Conservation (phyloP, 2,797 vertebrate genomes). For the Rallus crepitans region DNA sequence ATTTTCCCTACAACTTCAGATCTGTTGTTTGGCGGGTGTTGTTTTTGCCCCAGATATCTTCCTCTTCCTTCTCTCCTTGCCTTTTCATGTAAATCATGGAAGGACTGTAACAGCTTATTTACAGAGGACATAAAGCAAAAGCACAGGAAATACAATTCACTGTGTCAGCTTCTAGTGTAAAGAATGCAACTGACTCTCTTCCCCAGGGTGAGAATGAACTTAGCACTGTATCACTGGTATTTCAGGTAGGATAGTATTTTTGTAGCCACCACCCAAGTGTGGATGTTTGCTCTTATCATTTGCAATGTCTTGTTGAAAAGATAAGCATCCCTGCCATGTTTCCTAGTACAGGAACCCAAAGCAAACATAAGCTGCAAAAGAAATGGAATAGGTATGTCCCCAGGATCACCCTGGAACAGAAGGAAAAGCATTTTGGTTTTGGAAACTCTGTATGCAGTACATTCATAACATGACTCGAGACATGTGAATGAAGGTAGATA, state of each 20-base stretch:
- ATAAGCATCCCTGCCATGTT: not conserved
- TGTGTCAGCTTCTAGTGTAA: not conserved
- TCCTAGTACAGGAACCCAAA: not conserved
- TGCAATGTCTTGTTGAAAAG: not conserved
- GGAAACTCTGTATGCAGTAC: not conserved
- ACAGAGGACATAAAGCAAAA: not conserved
- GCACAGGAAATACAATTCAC: not conserved
- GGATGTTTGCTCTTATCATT: not conserved
- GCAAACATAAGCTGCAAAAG: not conserved
- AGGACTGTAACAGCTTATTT: not conserved
- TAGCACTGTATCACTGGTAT: not conserved
- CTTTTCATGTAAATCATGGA: not conserved
- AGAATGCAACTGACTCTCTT: not conserved
- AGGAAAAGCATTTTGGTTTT: not conserved
- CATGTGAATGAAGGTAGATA: not conserved
- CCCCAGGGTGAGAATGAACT: not conserved
- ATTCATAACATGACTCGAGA: not conserved
- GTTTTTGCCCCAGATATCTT: not conserved
- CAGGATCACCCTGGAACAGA: not conserved
- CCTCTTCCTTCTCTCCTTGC: not conserved
- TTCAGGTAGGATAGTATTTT: not conserved
- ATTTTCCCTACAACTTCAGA: not conserved
- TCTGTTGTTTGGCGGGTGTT: not conserved
- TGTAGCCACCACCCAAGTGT: not conserved
- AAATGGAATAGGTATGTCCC: not conserved